Conservation (phyloP, 2,113 vertebrate genomes). For the Bettongia penicillata region DNA sequence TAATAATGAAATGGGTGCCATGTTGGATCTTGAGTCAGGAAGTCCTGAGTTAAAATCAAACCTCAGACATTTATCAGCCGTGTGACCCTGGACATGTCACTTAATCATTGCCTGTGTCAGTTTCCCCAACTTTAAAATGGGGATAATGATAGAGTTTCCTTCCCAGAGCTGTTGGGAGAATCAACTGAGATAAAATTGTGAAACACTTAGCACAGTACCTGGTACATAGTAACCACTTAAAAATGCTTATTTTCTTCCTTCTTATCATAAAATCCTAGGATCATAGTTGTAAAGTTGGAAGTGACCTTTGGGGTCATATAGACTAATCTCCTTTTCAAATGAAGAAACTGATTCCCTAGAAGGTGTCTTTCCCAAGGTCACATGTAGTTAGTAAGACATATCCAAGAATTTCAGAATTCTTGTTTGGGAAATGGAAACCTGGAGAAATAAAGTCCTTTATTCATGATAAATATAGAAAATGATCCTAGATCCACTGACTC, state of each 20-base stretch:
- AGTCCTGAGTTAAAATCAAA: neutral
- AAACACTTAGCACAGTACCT: neutral
- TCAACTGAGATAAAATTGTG: neutral
- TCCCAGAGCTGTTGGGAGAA: neutral
- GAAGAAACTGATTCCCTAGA: neutral
- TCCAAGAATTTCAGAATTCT: neutral
- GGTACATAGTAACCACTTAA: neutral
- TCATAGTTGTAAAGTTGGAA: neutral
- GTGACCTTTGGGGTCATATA: neutral
- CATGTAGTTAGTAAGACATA: neutral
- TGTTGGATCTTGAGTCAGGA: neutral
- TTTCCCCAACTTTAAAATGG: neutral
- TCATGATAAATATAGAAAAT: neutral
- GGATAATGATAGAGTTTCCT: neutral
- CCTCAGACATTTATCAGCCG: neutral
- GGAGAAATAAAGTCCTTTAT: neutral
- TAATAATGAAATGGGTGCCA: neutral
- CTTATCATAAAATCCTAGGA: neutral
- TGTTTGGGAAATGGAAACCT: neutral
- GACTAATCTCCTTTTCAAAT: neutral
- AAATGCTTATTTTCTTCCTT: neutral
- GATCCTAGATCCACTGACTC: neutral
- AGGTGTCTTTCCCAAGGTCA: neutral
- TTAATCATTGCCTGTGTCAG: neutral
- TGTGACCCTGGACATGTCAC: neutral